Base-by-base conservation (phyloP, 1,140 invertebrate species). In the Aradophagus sp. region DNA sequence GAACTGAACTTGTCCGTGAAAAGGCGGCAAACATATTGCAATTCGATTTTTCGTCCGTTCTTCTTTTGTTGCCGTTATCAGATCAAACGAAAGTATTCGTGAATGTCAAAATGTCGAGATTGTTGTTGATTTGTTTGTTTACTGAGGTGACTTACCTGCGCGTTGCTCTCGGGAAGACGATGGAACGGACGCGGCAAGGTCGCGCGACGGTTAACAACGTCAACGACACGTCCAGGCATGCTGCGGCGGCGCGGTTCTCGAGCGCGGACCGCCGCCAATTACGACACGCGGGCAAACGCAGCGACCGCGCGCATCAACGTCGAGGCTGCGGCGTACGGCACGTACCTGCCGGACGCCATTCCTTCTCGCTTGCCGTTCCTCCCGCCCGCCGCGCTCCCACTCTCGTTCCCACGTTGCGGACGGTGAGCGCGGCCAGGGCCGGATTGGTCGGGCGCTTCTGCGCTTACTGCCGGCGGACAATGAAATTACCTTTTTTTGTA, bases 311-410 rank as follows among this genome's bases (percentile, higher is more conserved):
- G 42, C 32, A 35, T 34, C 38, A 45, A 20, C 35, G 35, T 55
- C 42, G 34, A 31, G 52, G 35, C 29, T 31, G 29, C 45, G 35
- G 34, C 34, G 17, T 42, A 55, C 38, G 47, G 39, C 50, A 55
- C 48, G 47, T 69, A 69, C 65, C 65, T 69, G 65, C 29, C 55
- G 45, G 56, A 61, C 55, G 55, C 55, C 65, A 61, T 61, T 69
- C 48, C 50, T 55, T 58, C 53, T 34, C 38, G 47, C 35, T 16
- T 34, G 16, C 20, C 13, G 3, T n/a, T n/a, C 31, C 55, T 55
- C 45, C 34, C 44, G 23, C 48, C 55, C 27, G 15, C 35, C n/a
- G 7, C 11, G n/a, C 12, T 13, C 14, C 42, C 27, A 15, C 42
- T n/a, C n/a, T n/a, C n/a, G n/a, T n/a, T n/a, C 42, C 45, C 16